Percentiles rank a stretch among this genome's conserved stretches.
phyloP scores from a whole-genome alignment of 2,113 vertebrate genomes.

The Cynocephalus volans region DNA sequence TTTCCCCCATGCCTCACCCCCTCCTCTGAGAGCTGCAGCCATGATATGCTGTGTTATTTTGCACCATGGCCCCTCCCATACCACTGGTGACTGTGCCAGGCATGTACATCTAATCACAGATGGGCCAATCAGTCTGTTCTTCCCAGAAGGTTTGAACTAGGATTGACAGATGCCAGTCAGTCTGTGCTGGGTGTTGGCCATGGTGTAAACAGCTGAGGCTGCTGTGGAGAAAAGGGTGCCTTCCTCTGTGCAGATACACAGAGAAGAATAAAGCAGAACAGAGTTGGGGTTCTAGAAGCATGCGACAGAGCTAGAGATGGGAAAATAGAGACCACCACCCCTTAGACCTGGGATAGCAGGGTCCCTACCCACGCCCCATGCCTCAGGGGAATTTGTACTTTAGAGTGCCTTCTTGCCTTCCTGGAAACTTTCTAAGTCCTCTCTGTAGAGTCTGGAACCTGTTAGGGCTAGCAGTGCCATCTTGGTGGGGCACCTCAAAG shows the following conservation, averaged over 20 bases:
- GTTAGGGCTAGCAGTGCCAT: background rate
- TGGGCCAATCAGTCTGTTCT: background rate
- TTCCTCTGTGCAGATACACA: background rate
- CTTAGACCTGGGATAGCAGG: background rate
- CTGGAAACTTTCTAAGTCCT: background rate
- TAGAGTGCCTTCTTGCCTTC: background rate
- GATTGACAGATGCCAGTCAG: background rate
- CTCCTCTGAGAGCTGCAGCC: background rate
- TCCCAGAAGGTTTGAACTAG: background rate
- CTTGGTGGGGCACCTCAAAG: background rate
- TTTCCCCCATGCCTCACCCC: background rate
- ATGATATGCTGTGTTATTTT: background rate
- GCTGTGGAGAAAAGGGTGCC: background rate
- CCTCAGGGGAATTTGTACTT: background rate
- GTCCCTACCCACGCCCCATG: background rate
- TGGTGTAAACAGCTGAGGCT: background rate
- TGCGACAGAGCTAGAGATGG: background rate
- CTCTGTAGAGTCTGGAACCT: background rate
- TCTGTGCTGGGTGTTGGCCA: background rate
- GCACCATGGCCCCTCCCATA: background rate
- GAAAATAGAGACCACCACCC: background rate
- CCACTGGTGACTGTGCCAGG: background rate
- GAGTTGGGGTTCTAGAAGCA: background rate
- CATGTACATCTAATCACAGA: background rate
- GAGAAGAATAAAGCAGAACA: background rate